Evolutionary conservation across 1,140 invertebrate species (phyloP), one percentile per base, ranked within the genome.

Genomic region (Trinorchestia longiramus): DNA sequence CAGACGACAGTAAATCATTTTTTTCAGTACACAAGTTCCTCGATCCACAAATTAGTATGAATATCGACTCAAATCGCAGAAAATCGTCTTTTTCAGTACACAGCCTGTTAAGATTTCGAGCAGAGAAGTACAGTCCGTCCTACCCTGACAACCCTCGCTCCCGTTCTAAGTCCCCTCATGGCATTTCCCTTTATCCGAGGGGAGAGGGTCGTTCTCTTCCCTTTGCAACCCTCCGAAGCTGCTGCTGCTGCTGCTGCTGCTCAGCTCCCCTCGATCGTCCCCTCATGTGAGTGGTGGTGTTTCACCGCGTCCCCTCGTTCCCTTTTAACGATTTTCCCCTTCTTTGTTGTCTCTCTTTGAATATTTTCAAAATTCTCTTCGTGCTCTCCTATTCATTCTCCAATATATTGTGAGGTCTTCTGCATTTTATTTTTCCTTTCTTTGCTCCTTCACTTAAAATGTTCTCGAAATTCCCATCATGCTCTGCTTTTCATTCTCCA

Each of bases 161-260:
- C 44, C 36, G 92, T 94, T 94, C 92, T 94, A 94, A 94, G 92
- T 94, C 92, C 92, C 92, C 92, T 94, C 92, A 94, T 94, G 92
- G 92, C 92, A 94, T 94, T 94, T 94, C 44, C 92, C 92, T 94
- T 94, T 47, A 94, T 94, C 92, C 92, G 92, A 94, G 92, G 92
- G 92, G 92, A 94, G 92, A 94, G 92, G 92, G 92, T 94, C 43
- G 92, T 8, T 94, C 47, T 36, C 23, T 8, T 42, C 47, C 36
- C 92, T 40, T 43, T 94, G 6, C 6, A 6, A 47, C 6, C 92
- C 92, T 40, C 40, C 19, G 36, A 36, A 43, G 92, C 92, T 41
- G 88, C 88, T 43, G 90, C 92, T 40, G 92, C 92, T 45, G 92
- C 92, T 47, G 92, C 92, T 40, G 92, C 92, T 0, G 43, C 43